A percentile compares a stretch with the other conserved stretches of the same genome.
Conservation (phyloP, 2,888 invertebrate species). For the Xylota segnis region DNA sequence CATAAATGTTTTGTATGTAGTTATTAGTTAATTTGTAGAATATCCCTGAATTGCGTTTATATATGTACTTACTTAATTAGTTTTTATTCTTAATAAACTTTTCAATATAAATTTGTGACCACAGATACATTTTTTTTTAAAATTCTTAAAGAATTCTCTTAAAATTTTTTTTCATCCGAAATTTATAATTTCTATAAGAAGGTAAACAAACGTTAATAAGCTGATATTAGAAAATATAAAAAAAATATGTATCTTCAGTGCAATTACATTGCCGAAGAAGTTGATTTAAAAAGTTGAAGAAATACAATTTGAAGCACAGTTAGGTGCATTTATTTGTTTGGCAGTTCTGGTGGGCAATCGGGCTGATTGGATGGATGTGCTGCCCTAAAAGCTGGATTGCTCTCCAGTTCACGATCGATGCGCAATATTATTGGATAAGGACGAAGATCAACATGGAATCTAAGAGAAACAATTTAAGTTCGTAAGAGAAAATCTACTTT, state of each 20-base stretch:
- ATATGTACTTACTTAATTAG: slow-evolving; percentile 56
- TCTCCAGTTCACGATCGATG: slow-evolving; percentile 93
- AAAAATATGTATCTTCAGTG: slow-evolving; percentile 37
- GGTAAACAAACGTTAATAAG: slow-evolving; percentile 56
- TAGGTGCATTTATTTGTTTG: slow-evolving; percentile 86
- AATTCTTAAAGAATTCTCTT: slow-evolving; percentile 54
- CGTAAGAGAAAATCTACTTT: neutral
- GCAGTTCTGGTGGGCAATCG: slow-evolving; percentile 96
- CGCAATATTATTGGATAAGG: slow-evolving; percentile 95
- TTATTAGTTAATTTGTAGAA: slow-evolving; percentile 69
- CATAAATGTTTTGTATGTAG: slow-evolving; percentile 44
- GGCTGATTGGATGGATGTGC: slow-evolving; percentile 97
- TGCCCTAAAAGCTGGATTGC: slow-evolving; percentile 95
- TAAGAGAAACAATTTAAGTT: slow-evolving; percentile 80
- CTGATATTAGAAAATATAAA: slow-evolving; percentile 53
- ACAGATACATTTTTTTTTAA: slow-evolving; percentile 67
- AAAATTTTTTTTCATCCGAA: slow-evolving; percentile 41
- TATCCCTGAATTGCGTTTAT: slow-evolving; percentile 73
- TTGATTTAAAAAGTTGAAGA: slow-evolving; percentile 24
- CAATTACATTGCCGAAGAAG: slow-evolving; percentile 62
- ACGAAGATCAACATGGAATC: slow-evolving; percentile 96
- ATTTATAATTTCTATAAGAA: slow-evolving; percentile 53
- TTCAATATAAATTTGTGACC: slow-evolving; percentile 70
- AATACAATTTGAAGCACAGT: slow-evolving; percentile 5
- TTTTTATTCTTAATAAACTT: slow-evolving; percentile 35